Percentiles rank a stretch among this genome's conserved stretches.
Evolutionary conservation across 2,888 invertebrate species (phyloP).

Genomic region (Acutogordius australiensis): DNA sequence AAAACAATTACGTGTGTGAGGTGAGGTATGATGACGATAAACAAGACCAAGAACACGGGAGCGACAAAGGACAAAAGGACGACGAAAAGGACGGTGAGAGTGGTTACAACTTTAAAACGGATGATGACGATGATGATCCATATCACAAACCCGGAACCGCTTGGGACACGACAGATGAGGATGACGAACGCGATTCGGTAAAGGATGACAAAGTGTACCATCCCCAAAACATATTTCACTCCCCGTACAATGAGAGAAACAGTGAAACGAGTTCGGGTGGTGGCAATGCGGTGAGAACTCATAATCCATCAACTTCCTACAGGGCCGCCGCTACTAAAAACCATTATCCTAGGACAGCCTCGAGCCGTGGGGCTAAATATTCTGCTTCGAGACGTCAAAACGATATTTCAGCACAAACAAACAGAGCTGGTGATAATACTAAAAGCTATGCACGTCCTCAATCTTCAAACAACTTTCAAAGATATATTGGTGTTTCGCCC

Average conservation of each 20-base stretch:
- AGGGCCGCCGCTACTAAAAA: no score
- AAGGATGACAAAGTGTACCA: no score
- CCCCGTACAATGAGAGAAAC: no score
- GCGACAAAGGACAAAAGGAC: neutral
- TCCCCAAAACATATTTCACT: no score
- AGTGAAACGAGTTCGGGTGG: no score
- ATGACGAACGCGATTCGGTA: neutral
- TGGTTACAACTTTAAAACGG: neutral
- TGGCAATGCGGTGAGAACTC: no score
- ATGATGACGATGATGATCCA: neutral
- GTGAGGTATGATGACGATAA: neutral
- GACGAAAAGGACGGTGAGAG: neutral
- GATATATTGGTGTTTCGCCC: neutral
- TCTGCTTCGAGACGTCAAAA: neutral
- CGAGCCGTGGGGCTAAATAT: no score
- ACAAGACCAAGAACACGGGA: neutral
- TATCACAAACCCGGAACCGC: neutral
- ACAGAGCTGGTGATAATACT: no score
- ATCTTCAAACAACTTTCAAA: neutral
- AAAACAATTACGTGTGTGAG: constrained; percentile 8
- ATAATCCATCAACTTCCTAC: no score
- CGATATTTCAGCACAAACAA: neutral
- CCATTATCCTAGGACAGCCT: no score
- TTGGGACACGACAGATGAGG: neutral
- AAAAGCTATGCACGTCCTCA: neutral